These are phyloP conservation scores for Narcine bancroftii DNA, from an alignment of 2,113 vertebrate species.

Conservation along the genomic window DNA sequence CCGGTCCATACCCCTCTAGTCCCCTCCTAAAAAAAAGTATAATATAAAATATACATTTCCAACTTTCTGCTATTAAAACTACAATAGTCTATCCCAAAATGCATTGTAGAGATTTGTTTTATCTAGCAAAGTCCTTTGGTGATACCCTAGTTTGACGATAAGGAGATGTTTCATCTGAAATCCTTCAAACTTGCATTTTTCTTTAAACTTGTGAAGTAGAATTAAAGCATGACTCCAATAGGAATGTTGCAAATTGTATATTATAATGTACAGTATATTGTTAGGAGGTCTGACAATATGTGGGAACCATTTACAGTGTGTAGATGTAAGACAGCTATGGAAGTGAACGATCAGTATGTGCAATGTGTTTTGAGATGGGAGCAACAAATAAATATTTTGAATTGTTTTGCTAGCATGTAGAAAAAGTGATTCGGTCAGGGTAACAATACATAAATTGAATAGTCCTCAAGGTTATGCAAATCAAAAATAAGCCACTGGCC, in stretches of 20 bases:
- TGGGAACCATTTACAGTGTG: neutral
- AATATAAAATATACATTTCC: neutral
- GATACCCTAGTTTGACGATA: no score
- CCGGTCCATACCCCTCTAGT: no score
- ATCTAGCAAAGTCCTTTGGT: neutral
- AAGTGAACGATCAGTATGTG: neutral
- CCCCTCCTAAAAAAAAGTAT: no score
- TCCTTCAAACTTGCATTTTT: neutral
- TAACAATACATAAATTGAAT: neutral
- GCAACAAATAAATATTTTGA: neutral
- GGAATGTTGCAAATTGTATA: neutral
- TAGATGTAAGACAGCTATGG: neutral
- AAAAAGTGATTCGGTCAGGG: neutral
- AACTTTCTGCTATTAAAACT: neutral
- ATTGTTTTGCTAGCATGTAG: neutral
- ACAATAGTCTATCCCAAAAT: neutral
- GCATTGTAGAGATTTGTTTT: neutral
- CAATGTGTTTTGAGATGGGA: slow-evolving; percentile 1
- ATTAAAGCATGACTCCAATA: neutral
- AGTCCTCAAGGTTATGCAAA: neutral
- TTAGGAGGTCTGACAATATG: neutral
- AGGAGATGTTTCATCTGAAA: neutral
- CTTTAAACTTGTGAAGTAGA: neutral
- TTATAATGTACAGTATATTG: neutral
- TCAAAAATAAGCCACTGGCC: neutral